These are phyloP conservation scores for Acanthopagrus latus DNA, from an alignment of 2,797 vertebrate genomes.

Conservation along the genomic window DNA sequence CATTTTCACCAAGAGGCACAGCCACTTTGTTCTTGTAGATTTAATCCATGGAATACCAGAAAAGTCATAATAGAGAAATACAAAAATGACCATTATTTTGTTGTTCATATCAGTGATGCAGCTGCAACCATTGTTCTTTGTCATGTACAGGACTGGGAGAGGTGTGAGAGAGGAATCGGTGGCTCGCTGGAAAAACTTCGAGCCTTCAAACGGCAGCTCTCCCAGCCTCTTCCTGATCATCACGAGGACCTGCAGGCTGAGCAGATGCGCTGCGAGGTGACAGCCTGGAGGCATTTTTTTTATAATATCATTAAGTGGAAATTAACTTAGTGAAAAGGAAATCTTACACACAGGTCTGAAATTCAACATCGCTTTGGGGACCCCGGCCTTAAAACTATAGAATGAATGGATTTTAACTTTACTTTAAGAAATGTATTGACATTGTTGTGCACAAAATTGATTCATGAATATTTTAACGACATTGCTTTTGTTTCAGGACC, in stretches of 20 bases:
- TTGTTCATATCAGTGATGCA: neutral
- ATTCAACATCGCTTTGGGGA: neutral
- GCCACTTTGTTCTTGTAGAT: neutral
- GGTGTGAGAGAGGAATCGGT: conserved; percentile 92
- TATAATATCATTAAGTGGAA: neutral
- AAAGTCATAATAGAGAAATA: neutral
- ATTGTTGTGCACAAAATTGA: neutral
- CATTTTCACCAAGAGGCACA: neutral
- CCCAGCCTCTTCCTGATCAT: conserved; percentile 91
- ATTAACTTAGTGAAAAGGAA: neutral
- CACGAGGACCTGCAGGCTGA: conserved; percentile 95
- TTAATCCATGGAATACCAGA: neutral
- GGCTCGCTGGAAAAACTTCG: conserved; percentile 93
- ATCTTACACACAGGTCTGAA: neutral
- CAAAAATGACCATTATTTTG: neutral
- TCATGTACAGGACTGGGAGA: conserved; percentile 92
- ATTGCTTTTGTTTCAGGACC: conserved; percentile 83
- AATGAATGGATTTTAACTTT: neutral
- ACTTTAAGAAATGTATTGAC: neutral
- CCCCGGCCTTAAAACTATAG: neutral
- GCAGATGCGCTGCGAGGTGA: conserved; percentile 95
- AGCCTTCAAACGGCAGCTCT: conserved; percentile 93
- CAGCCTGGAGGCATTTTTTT: neutral
- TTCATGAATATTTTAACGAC: neutral
- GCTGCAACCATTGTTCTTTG: conserved; percentile 7